Percentiles rank a stretch among this genome's conserved stretches.
These are phyloP conservation scores for Diadema setosum DNA, from an alignment of 35 echinoderm and acorn worm species.

Conservation along the genomic window DNA sequence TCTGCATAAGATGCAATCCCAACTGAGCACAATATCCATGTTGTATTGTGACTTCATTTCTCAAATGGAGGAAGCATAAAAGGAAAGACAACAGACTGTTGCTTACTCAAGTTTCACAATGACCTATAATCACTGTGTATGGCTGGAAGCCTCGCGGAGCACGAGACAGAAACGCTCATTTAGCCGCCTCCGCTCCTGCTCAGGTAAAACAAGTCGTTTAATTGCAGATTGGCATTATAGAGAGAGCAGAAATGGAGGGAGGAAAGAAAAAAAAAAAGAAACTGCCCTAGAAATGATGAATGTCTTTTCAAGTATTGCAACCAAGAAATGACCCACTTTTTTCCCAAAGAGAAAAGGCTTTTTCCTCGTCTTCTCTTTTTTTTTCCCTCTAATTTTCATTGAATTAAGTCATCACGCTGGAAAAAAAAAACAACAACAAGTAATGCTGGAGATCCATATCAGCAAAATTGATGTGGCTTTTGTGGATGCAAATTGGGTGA, in stretches of 20 bases:
- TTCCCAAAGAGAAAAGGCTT: not conserved
- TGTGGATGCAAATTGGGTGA: not conserved
- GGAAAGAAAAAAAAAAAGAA: not conserved
- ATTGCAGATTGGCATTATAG: not conserved
- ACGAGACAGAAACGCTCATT: no score
- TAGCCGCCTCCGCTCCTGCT: not conserved
- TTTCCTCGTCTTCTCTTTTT: not conserved
- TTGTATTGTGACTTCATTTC: no score
- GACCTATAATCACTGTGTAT: not conserved
- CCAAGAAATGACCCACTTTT: not conserved
- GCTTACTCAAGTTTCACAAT: not conserved
- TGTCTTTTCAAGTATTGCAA: not conserved
- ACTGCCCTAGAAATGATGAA: not conserved
- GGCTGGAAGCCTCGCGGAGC: not conserved
- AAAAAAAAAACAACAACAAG: not conserved
- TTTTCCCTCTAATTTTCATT: no score
- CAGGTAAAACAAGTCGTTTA: not conserved
- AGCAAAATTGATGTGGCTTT: not conserved
- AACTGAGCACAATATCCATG: no score
- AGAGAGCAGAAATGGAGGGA: not conserved
- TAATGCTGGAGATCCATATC: not conserved
- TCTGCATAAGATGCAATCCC: no score
- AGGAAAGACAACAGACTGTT: no score
- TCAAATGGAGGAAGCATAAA: no score
- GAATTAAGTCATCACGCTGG: not conserved